Percentiles rank a stretch among this genome's conserved stretches.
Evolutionary conservation across 2,888 invertebrate genomes (phyloP).

Genomic region (Hymenopus coronatus): DNA sequence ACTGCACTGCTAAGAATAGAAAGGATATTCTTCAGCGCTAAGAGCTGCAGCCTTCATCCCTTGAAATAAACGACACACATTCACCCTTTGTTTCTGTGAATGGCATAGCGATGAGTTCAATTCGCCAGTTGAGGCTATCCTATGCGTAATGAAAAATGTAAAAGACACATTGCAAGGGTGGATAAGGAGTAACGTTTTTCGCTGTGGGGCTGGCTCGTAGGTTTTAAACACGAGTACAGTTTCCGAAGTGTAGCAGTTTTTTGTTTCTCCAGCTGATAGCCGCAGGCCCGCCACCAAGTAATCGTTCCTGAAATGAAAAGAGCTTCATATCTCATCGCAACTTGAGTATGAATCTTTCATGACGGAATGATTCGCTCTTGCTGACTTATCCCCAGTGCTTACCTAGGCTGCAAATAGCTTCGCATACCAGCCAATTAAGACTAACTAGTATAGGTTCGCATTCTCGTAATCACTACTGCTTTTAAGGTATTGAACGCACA

Average conservation of each 20-base stretch:
- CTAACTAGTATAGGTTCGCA: no score
- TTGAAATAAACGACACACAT: no score
- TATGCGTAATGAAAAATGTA: neutral
- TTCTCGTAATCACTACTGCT: no score
- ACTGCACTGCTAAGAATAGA: no score
- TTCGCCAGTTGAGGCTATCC: neutral
- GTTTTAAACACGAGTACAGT: neutral
- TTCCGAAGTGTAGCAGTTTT: neutral
- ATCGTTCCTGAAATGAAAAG: neutral
- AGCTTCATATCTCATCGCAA: neutral
- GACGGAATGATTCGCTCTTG: neutral
- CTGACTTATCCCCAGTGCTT: neutral
- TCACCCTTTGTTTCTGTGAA: no score
- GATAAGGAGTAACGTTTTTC: neutral
- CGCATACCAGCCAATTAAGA: no score
- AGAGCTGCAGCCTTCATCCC: no score
- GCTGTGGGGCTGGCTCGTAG: neutral
- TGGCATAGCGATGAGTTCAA: no score
- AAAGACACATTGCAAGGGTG: neutral
- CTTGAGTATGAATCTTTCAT: neutral
- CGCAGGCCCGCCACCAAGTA: neutral
- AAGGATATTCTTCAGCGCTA: no score
- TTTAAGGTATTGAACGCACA: no score
- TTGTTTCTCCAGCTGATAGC: neutral
- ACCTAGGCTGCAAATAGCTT: neutral